phyloP scores from a whole-genome alignment of 2,113 vertebrate genomes.

The Phodopus roborovskii region DNA sequence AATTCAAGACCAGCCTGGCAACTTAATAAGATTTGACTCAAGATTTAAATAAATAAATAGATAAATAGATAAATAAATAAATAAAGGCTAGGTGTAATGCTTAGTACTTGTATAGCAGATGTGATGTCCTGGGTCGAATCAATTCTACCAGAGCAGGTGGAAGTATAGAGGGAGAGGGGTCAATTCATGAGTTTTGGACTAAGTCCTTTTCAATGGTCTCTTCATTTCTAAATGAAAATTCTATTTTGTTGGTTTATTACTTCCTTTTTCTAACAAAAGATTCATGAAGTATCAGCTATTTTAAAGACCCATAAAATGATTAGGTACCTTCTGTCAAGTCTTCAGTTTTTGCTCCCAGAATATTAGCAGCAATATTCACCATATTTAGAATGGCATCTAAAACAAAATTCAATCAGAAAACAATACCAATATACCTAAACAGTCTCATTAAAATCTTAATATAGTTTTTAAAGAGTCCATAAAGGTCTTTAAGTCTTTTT shows the following conservation, averaged over 20 bases:
- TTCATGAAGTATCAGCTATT: slow-evolving; percentile 32
- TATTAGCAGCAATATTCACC: slow-evolving; percentile 99
- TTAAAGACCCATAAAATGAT: slow-evolving; percentile 61
- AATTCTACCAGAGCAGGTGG: background rate
- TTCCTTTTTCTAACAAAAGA: slow-evolving; percentile 54
- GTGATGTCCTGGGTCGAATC: background rate
- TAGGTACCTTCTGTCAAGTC: slow-evolving; percentile 90
- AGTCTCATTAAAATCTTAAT: slow-evolving; percentile 56
- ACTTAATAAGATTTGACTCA: background rate
- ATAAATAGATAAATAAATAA: background rate
- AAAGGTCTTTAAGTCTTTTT: slow-evolving; percentile 30
- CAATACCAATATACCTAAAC: slow-evolving; percentile 62
- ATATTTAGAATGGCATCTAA: slow-evolving; percentile 98
- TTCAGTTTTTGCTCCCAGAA: slow-evolving; percentile 95
- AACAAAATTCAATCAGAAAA: slow-evolving; percentile 76
- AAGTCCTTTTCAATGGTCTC: slow-evolving; percentile 33
- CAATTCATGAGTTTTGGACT: slow-evolving; percentile 35
- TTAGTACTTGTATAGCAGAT: background rate
- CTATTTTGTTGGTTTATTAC: slow-evolving; percentile 40
- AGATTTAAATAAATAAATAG: background rate
- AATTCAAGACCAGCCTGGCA: background rate
- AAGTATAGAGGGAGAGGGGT: background rate
- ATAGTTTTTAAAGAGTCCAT: slow-evolving; percentile 5
- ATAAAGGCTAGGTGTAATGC: background rate
- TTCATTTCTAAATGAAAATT: slow-evolving; percentile 44